phyloP scores from a whole-genome alignment of 2,888 invertebrate species.

The Phyllotreta cruciferae region DNA sequence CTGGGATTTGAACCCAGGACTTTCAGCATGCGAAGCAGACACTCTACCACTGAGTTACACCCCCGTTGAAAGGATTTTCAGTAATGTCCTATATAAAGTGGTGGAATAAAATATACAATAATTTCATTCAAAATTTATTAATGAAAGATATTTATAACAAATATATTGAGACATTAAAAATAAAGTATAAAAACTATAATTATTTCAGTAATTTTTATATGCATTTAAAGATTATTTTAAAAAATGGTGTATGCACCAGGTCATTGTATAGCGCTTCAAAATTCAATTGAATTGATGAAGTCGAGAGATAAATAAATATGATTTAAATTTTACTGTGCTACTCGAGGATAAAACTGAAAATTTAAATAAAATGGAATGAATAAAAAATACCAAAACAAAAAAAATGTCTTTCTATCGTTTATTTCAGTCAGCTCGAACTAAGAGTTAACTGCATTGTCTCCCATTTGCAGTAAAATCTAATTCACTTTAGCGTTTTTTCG shows the following conservation, averaged over 20 bases:
- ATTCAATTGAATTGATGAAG: background rate
- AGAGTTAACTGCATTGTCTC: too few species aligned
- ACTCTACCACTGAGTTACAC: conserved; percentile 61
- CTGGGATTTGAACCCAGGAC: conserved; percentile 57
- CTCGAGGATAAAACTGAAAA: too few species aligned
- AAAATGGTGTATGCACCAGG: conserved; percentile 12
- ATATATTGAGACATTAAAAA: background rate
- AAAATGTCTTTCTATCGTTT: too few species aligned
- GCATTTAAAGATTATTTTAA: background rate
- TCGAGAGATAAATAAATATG: background rate
- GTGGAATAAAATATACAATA: background rate
- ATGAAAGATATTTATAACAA: too few species aligned
- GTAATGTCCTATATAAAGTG: background rate
- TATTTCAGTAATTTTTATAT: too few species aligned
- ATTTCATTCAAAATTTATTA: background rate
- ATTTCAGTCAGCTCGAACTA: too few species aligned
- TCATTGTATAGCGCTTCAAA: background rate
- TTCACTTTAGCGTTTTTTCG: too few species aligned
- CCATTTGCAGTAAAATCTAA: too few species aligned
- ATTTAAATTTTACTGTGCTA: background rate
- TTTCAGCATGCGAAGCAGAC: conserved; percentile 63
- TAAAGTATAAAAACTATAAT: too few species aligned
- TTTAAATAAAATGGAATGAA: too few species aligned
- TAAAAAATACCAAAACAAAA: too few species aligned
- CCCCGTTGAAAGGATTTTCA: conserved; percentile 36